Base-by-base conservation (phyloP, 2,888 invertebrate species). In the Torymus tubicola region DNA sequence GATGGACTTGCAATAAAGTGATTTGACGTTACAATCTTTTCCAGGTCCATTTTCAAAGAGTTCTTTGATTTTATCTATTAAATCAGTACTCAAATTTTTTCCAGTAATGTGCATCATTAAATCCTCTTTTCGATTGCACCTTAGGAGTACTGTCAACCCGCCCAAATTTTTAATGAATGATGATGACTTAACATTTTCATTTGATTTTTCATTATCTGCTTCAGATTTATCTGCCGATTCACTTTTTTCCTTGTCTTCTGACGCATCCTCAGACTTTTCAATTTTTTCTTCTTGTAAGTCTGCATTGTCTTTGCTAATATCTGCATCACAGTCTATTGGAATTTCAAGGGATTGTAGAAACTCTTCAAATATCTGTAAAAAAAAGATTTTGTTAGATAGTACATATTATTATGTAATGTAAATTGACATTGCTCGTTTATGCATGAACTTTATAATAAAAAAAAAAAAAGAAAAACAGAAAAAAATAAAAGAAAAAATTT, bases 61-160 rank as follows among this genome's bases (percentile, higher is more conserved):
- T 55, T 87, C 86, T 72, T 89, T 90, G 67, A 91, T 85, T 74
- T 85, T 87, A 69, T 90, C 88, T 89, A 90, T 89, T 3, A 88
- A 86, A 12, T 80, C 70, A 2, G 86, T 84, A 81, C 79, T 86
- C 58, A 90, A 87, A 81, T 89, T 88, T 82, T 86, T 89, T 4
- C 90, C 90, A 61, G 90, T 90, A 11, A 88, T 89, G 72, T 90
- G 89, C 11, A 91, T 84, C 90, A 91, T 90, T 8, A 91, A 84
- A 57, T 90, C 89, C 67, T 89, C 85, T 74, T 86, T 87, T 53
- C 89, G 88, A 83, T 90, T 90, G 65, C 89, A 88, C 72, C 90
- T 86, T 2, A 91, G 87, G 42, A 90, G 81, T 69, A 90, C 84
- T 85, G 88, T 89, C 3, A 89, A 81, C 88, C 90, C 90, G n/a